Percentiles rank a stretch among this genome's conserved stretches.
phyloP scores from a whole-genome alignment of 2,797 vertebrate species.

The Microctenopoma lineatum region DNA sequence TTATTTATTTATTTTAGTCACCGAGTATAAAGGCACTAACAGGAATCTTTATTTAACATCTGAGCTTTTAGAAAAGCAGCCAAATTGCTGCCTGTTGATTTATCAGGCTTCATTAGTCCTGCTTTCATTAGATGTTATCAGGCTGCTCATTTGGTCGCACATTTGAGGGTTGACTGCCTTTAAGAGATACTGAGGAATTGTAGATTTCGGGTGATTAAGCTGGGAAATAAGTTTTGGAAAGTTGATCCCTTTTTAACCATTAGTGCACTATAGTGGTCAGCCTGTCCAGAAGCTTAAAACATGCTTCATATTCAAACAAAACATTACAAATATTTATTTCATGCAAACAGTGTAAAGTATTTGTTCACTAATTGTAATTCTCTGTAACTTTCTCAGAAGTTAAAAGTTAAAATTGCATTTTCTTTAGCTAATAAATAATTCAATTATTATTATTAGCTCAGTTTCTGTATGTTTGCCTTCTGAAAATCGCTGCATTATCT shows the following conservation, averaged over 20 bases:
- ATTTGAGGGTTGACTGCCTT: conserved; percentile 54
- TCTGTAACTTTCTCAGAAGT: not conserved
- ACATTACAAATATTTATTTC: not conserved
- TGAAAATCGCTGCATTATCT: too few species aligned
- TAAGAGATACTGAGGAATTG: conserved; percentile 11
- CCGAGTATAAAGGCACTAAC: conserved; percentile 25
- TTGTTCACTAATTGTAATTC: not conserved
- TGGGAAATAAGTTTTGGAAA: conserved; percentile 27
- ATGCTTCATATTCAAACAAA: not conserved
- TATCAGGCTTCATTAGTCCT: conserved; percentile 49
- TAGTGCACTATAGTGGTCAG: not conserved
- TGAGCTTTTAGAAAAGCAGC: conserved; percentile 45
- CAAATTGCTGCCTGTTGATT: conserved; percentile 68
- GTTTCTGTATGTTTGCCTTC: too few species aligned
- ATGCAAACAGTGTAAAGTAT: not conserved
- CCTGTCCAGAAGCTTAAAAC: not conserved
- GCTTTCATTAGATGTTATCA: conserved; percentile 72
- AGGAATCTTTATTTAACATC: conserved; percentile 59
- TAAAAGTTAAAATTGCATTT: not conserved
- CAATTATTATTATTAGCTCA: too few species aligned
- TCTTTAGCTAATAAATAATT: not conserved
- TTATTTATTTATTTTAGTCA: conserved; percentile 24
- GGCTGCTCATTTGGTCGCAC: conserved; percentile 56
- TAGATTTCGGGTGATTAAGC: conserved; percentile 20
- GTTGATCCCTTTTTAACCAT: not conserved